Evolutionary conservation across 1,140 invertebrate genomes (phyloP), one percentile per base, ranked within the genome.

Genomic region (Cherax quadricarinatus): DNA sequence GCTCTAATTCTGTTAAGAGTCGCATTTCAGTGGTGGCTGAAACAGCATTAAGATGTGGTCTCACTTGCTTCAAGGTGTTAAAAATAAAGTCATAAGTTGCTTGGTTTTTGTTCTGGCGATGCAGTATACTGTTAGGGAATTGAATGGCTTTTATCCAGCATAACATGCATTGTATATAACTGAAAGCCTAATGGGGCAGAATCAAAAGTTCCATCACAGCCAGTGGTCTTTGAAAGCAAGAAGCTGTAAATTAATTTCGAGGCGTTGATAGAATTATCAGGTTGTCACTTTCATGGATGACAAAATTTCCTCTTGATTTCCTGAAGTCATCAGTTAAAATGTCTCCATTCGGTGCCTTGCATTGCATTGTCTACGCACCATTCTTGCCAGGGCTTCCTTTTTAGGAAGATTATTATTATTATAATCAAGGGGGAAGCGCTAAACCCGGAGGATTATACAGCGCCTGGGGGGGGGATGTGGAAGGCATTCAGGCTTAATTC

Each of bases 211-310:
- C 86, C 66, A 78, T 87, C 73, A 87, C 66, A 87, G 24, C 86
- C 86, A 87, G 86, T 87, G 66, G 41, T 87, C 86, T 87, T 87
- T 87, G 70, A 87, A 87, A 87, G 86, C 83, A 85, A 66, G 57
- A 85, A 66, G 18, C 53, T 66, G 24, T 85, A 66, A 66, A 21
- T 70, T 85, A 66, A 21, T 70, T 85, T 85, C 6, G 83, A 85
- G n/a, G 83, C 30, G 70, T 75, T 78, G 86, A 78, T 21, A 78
- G 70, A 87, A 87, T 75, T 78, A 41, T 16, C 70, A 87, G 48
- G 86, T 78, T 87, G 66, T 75, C 66, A 87, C 86, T 87, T 87
- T 87, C 70, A 87, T 87, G 70, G 51, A 78, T 78, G 21, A 24
- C 70, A 53, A 87, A 87, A n/a, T 75, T 41, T 87, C 18, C 66